Conservation (phyloP, 2,797 vertebrate genomes). For the Arremon aurantiirostris region DNA sequence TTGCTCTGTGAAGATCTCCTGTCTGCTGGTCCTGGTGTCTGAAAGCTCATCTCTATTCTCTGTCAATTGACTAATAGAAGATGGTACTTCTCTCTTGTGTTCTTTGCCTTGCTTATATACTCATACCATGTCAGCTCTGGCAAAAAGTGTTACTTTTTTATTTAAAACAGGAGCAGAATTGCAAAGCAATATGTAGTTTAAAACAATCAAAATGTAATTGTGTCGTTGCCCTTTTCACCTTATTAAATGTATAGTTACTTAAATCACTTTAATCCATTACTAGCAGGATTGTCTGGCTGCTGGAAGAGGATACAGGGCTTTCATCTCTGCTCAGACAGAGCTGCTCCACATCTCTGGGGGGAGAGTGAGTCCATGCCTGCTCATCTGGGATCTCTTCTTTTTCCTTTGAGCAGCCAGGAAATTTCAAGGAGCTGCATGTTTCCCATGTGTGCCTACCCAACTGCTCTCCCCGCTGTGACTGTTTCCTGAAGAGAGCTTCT, state of each 20-base stretch:
- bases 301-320: background rate
- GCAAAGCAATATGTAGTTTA: background rate
- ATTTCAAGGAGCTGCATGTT: background rate
- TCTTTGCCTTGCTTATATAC: background rate
- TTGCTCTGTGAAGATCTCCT: background rate
- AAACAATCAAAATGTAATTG: background rate
- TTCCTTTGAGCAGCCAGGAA: background rate
- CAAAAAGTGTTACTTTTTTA: background rate
- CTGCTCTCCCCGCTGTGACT: background rate
- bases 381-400: background rate
- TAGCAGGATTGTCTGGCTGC: background rate
- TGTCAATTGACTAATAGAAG: background rate
- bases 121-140: background rate
- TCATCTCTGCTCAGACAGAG: background rate
- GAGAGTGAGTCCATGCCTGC: rapidly evolving
- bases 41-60: background rate
- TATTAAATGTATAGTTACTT: background rate
- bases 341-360: background rate
- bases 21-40: background rate
- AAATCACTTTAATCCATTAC: background rate
- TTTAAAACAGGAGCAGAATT: background rate
- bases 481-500: background rate
- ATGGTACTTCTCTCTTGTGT: background rate
- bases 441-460: rapidly evolving
- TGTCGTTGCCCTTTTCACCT: background rate